phyloP scores from a whole-genome alignment of 2,888 invertebrate species.

The Andrena chrysosceles region DNA sequence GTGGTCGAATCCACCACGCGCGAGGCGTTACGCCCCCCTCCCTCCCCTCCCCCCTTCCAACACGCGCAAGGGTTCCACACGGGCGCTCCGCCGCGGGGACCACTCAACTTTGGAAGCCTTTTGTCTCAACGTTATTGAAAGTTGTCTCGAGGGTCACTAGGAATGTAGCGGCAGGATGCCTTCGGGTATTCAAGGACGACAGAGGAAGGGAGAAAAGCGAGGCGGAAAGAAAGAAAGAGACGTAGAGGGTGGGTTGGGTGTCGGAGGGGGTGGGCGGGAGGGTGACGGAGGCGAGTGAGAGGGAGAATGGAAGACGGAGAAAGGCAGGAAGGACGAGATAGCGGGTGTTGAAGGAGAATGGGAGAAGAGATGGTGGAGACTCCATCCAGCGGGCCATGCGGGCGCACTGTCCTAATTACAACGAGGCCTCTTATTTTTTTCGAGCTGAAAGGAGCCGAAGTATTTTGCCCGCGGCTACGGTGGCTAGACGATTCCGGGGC shows the following conservation, averaged over 20 bases:
- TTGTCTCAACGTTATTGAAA: constrained; percentile 81
- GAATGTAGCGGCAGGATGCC: constrained; percentile 81
- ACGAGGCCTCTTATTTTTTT: constrained; percentile 81
- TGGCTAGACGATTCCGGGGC: constrained; percentile 65
- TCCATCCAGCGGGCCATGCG: constrained; percentile 79
- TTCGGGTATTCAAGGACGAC: constrained; percentile 74
- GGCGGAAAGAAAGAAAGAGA: constrained; percentile 54
- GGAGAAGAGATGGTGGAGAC: constrained; percentile 62
- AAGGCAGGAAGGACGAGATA: constrained; percentile 52
- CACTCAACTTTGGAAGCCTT: constrained; percentile 72
- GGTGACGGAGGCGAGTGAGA: constrained; percentile 57
- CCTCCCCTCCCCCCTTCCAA: background rate
- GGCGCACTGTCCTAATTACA: constrained; percentile 85
- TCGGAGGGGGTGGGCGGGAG: constrained; percentile 30
- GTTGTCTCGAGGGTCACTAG: constrained; percentile 80
- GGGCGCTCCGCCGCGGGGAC: constrained; percentile 22
- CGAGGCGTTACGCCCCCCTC: constrained; percentile 27
- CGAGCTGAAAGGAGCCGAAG: constrained; percentile 81
- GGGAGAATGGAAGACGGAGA: constrained; percentile 56
- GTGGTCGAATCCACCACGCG: constrained; percentile 21
- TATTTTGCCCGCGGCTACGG: constrained; percentile 78
- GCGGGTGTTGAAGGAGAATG: constrained; percentile 67
- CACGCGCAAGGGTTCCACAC: constrained; percentile 25
- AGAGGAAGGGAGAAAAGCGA: constrained; percentile 65
- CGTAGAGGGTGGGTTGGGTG: constrained; percentile 42